Base-by-base conservation (phyloP, 1,140 invertebrate species). In the Orussus abietinus region DNA sequence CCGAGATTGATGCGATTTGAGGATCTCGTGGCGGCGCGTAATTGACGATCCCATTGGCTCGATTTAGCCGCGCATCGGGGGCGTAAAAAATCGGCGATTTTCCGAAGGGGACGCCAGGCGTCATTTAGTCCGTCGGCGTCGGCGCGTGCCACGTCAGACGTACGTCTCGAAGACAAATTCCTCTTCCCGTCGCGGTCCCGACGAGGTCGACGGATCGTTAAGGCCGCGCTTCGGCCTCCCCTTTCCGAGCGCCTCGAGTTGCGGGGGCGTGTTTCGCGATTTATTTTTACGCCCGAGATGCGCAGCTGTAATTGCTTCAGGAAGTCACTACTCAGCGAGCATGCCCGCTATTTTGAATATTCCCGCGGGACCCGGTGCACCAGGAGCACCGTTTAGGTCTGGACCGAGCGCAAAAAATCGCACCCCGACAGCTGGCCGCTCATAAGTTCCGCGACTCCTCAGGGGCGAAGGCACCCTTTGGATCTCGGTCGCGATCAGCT, bases 91-190 rank as follows among this genome's bases (percentile, higher is more conserved):
- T n/a, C n/a, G n/a, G n/a, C n/a, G n/a, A n/a, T n/a, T n/a, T n/a
- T n/a, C n/a, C n/a, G n/a, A n/a, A n/a, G n/a, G n/a, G n/a, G n/a
- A n/a, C n/a, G n/a, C n/a, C n/a, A n/a, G n/a, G n/a, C n/a, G n/a
- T n/a, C n/a, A n/a, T n/a, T n/a, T n/a, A n/a, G n/a, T n/a, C n/a
- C n/a, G n/a, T n/a, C n/a, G n/a, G n/a, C n/a, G n/a, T n/a, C n/a
- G n/a, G n/a, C n/a, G 6, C 59, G 64, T 69, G 55, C 55, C 42
- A 49, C 61, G 57, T 64, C 64, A 62, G 60, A 64, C 55, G 53
- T 51, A 51, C 32, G 38, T 49, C 44, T 49, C 45, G 56, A 68
- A 62, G 59, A 68, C 57, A 59, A 66, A 66, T 66, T 55, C n/a
- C 54, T 35, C 43, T 37, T 34, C 37, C 40, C 38, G 15, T n/a